These are phyloP conservation scores for Drosophila pegasa DNA, from an alignment of 2,888 invertebrate genomes.

Conservation along the genomic window DNA sequence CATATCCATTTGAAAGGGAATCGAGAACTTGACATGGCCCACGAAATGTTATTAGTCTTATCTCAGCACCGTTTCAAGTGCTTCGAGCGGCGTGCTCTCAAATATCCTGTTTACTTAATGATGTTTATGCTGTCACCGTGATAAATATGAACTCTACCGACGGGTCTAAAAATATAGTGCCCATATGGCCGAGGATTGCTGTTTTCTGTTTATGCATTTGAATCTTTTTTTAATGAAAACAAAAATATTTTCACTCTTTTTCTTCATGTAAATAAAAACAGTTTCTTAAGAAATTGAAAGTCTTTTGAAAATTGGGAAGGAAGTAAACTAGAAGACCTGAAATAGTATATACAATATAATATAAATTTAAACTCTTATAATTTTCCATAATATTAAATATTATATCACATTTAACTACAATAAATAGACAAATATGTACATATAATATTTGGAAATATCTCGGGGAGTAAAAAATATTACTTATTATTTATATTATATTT, in stretches of 20 bases:
- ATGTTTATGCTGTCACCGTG: slow-evolving; percentile 22
- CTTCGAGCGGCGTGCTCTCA: slow-evolving; percentile 20
- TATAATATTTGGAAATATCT: too few relatives aligned
- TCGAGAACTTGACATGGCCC: slow-evolving; percentile 5
- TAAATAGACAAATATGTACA: too few relatives aligned
- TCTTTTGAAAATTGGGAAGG: neutral
- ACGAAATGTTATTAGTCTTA: slow-evolving; percentile 35
- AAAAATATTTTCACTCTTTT: neutral
- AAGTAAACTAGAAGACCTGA: neutral
- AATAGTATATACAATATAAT: too few relatives aligned
- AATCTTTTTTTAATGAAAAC: neutral
- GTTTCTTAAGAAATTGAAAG: neutral
- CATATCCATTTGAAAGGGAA: slow-evolving; percentile 15
- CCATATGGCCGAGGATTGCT: neutral
- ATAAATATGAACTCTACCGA: slow-evolving; percentile 47
- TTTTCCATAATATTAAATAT: too few relatives aligned
- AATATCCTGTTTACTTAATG: slow-evolving; percentile 48
- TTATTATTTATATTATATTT: too few relatives aligned
- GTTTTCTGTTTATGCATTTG: neutral
- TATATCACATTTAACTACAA: too few relatives aligned
- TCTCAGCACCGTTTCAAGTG: slow-evolving; percentile 51
- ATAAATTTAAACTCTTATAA: too few relatives aligned
- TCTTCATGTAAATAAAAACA: neutral
- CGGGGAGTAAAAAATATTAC: too few relatives aligned
- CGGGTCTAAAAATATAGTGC: neutral